A percentile compares a stretch with the other conserved stretches of the same genome.
These are phyloP conservation scores for Eclectus roratus DNA, from an alignment of 2,113 vertebrate genomes.

Conservation along the genomic window DNA sequence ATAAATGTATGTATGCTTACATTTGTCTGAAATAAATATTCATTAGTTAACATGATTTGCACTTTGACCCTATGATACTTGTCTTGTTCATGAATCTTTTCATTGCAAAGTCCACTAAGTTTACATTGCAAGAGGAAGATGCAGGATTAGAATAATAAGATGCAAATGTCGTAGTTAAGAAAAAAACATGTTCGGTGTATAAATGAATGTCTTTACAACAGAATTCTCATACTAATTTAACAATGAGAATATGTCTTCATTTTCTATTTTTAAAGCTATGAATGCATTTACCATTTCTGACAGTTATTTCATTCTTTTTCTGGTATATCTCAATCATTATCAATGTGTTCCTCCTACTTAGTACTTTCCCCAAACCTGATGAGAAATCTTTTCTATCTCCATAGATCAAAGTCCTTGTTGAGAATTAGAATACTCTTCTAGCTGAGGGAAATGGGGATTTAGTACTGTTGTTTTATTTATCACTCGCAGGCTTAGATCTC, in stretches of 20 bases:
- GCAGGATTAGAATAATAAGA: neutral
- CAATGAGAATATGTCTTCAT: neutral
- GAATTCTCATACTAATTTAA: neutral
- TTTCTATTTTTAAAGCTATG: neutral
- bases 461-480: neutral
- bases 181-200: neutral
- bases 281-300: neutral
- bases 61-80: neutral
- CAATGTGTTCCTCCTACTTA: neutral
- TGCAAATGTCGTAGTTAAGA: neutral
- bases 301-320: conserved; percentile 4
- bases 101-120: neutral
- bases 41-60: neutral
- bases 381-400: neutral
- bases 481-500: neutral
- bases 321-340: neutral
- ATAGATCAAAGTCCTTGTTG: conserved; percentile 10
- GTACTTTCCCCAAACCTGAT: neutral
- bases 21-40: neutral
- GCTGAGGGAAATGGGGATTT: neutral
- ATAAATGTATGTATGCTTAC: neutral
- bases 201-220: neutral
- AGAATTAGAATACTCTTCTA: neutral
- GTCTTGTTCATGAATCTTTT: neutral
- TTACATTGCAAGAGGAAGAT: neutral